These are phyloP conservation scores for Lasioglossum vierecki DNA, from an alignment of 2,888 invertebrate genomes.

Conservation along the genomic window DNA sequence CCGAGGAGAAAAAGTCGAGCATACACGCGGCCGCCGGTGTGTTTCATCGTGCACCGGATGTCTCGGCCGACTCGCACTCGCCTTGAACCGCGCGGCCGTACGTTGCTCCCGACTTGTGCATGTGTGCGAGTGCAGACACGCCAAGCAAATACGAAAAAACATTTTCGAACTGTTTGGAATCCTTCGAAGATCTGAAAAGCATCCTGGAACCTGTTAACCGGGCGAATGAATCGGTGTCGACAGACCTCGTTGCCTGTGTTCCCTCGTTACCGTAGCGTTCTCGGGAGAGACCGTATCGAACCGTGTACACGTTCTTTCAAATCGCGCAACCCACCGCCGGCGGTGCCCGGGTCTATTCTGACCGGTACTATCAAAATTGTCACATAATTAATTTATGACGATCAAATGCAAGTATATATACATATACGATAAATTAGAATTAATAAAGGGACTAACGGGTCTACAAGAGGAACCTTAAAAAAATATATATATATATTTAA, in stretches of 20 bases:
- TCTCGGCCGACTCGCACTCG: constrained; percentile 1
- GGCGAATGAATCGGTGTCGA: constrained; percentile 1
- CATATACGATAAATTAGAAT: not conserved
- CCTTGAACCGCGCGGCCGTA: constrained; percentile 6
- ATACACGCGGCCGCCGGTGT: constrained; percentile 36
- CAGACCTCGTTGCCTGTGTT: not conserved
- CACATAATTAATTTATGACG: not conserved
- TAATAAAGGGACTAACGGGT: not conserved
- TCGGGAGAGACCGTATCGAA: not conserved
- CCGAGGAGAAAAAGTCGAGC: constrained; percentile 41
- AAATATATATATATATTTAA: not conserved
- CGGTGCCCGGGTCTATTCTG: not conserved
- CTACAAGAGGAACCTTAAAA: not conserved
- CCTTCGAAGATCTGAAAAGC: not conserved
- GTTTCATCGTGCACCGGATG: constrained; percentile 6
- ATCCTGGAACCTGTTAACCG: not conserved
- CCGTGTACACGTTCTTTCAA: not conserved
- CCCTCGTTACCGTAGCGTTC: not conserved
- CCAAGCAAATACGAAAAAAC: not conserved
- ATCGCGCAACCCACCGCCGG: not conserved
- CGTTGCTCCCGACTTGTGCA: not conserved
- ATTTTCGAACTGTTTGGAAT: not conserved
- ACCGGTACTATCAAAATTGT: not conserved
- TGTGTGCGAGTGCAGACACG: not conserved
- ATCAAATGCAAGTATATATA: not conserved